Evolutionary conservation across 2,888 invertebrate species (phyloP), one percentile per base, ranked within the genome.

Genomic region (Drosophila cognata): DNA sequence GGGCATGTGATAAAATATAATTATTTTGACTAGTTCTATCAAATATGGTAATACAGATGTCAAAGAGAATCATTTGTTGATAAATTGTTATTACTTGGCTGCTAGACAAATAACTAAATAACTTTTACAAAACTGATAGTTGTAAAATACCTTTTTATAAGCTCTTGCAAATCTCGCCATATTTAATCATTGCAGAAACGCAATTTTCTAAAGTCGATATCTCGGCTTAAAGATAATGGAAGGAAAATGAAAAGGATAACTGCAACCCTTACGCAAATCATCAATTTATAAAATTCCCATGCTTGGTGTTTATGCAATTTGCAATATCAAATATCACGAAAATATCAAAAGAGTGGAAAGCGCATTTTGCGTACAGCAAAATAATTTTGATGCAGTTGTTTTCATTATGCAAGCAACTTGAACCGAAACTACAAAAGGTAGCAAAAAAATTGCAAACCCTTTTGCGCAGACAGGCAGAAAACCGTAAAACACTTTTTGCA

Each of bases 281-380:
- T 35, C 70, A 88, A 82, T 82, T 87, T 88, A 79, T 77, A 77
- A 82, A 89, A 85, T 88, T 88, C 88, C 84, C 89, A 89, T 74
- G 81, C 71, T 62, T 61, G 62, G 67, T 89, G 84, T 80, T 89
- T 83, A 80, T 76, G 77, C 86, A 89, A 88, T 89, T 89, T 80
- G 74, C 81, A 71, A 77, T 85, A 88, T 89, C 87, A 63, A 83
- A 89, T 88, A 72, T 88, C 87, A 71, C 67, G 57, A 66, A 79
- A 77, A 60, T 73, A 65, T 75, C 64, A 67, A 81, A 74, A 77
- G 60, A 56, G 55, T 59, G 60, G 58, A 61, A 72, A 84, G 82
- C 76, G 82, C 79, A 91, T 88, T 81, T 78, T 59, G 74, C 75
- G 68, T 35, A 29, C 43, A 58, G 71, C 71, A 71, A 74, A 88